A percentile compares a stretch with the other conserved stretches of the same genome.
Evolutionary conservation across 2,888 invertebrate species (phyloP).

Genomic region (Amblyteles armatorius): DNA sequence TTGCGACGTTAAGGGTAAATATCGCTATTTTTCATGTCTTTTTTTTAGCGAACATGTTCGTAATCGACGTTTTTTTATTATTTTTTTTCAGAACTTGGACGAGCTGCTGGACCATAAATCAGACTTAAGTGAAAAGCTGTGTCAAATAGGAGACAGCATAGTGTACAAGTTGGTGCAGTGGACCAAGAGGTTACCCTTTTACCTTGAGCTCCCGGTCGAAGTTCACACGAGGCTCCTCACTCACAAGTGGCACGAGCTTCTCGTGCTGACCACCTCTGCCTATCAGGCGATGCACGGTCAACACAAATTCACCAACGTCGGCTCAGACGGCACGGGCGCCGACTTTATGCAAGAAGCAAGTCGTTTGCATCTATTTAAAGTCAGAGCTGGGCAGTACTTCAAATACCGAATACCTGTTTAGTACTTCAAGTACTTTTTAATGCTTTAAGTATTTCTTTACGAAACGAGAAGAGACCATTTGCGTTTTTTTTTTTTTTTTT

Average conservation of each 20-base stretch:
- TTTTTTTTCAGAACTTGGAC: slow-evolving; percentile 90
- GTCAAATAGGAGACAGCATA: slow-evolving; percentile 98
- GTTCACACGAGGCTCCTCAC: slow-evolving; percentile 97
- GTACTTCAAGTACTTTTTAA: no score
- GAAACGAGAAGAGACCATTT: no score
- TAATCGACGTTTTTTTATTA: slow-evolving; percentile 18
- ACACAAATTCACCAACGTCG: slow-evolving; percentile 83
- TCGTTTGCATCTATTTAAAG: slow-evolving; percentile 12
- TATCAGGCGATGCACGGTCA: slow-evolving; percentile 95
- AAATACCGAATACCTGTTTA: no score
- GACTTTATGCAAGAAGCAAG: slow-evolving; percentile 95
- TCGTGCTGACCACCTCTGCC: slow-evolving; percentile 96
- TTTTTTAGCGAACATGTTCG: background rate
- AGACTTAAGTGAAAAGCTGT: slow-evolving; percentile 95
- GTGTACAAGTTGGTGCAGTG: slow-evolving; percentile 99
- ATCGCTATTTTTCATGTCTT: slow-evolving; percentile 13
- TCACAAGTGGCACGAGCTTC: slow-evolving; percentile 99
- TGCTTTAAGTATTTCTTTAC: no score
- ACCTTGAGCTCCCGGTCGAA: slow-evolving; percentile 97
- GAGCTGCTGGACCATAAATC: slow-evolving; percentile 96
- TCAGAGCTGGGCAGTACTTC: no score
- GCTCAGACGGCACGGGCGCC: slow-evolving; percentile 87
- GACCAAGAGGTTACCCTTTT: slow-evolving; percentile 99
- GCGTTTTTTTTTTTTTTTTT: no score
- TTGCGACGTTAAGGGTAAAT: slow-evolving; percentile 91